phyloP scores from a whole-genome alignment of 2,888 invertebrate genomes.

The Merodon equestris region DNA sequence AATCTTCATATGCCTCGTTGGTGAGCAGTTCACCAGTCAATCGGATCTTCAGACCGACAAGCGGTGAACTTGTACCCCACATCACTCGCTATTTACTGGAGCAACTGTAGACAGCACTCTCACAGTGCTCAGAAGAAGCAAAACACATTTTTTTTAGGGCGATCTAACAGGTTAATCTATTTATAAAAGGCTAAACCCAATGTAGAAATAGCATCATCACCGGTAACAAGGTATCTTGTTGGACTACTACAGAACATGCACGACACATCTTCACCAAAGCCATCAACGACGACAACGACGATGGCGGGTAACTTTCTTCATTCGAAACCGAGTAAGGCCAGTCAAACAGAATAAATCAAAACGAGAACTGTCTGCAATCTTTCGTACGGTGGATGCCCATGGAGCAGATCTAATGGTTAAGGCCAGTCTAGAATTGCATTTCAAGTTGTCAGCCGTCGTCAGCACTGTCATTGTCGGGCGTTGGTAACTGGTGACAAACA shows the following conservation, averaged over 20 bases:
- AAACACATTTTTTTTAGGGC: conserved; percentile 43
- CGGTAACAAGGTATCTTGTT: conserved; percentile 24
- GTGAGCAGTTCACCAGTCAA: too few species aligned
- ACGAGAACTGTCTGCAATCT: conserved; percentile 6
- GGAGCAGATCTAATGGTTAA: conserved; percentile 44
- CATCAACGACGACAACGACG: not conserved
- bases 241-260: conserved; percentile 13
- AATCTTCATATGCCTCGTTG: too few species aligned
- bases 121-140: conserved; percentile 2
- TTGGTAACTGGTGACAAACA: conserved; percentile 19
- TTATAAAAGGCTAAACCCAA: conserved; percentile 39
- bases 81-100: too few species aligned
- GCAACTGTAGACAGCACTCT: not conserved
- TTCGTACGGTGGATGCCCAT: conserved; percentile 18
- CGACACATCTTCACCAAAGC: conserved; percentile 41
- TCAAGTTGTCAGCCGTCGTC: too few species aligned
- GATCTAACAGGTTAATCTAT: conserved; percentile 60
- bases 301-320: conserved; percentile 49
- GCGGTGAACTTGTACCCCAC: too few species aligned
- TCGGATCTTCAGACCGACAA: too few species aligned
- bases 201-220: conserved; percentile 3
- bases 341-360: conserved; percentile 45
- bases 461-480: too few species aligned
- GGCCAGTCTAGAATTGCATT: conserved; percentile 55
- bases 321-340: conserved; percentile 41